Conservation (phyloP, 1,140 invertebrate species). For the Pemphigus obesinymphae region DNA sequence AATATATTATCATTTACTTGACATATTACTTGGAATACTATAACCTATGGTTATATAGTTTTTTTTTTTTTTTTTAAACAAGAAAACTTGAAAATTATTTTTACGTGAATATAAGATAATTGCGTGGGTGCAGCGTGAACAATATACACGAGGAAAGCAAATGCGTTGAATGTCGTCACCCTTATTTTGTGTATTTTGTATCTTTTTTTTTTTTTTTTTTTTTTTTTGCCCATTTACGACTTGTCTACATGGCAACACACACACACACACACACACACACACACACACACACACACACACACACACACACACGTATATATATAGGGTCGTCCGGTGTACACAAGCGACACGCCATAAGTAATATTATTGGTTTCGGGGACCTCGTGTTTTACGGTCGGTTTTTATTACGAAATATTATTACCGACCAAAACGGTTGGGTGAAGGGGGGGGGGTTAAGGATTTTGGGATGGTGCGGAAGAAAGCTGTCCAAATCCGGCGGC, state of each 20-base stretch:
- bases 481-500: constrained; percentile 14
- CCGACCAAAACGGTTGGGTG: background rate
- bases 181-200: background rate
- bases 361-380: constrained; percentile 31
- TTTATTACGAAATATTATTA: constrained; percentile 40
- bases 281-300: too few species aligned
- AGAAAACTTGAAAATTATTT: background rate
- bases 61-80: too few species aligned
- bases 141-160: background rate
- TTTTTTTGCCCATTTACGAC: background rate
- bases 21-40: too few species aligned
- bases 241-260: background rate
- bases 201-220: background rate
- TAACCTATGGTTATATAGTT: too few species aligned
- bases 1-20: too few species aligned
- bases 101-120: background rate
- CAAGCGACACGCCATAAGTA: background rate
- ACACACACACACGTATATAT: too few species aligned
- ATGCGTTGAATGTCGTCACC: background rate
- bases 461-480: background rate
- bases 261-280: too few species aligned
- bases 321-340: background rate
- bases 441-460: too few species aligned
- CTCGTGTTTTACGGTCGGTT: constrained; percentile 34
- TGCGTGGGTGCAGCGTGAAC: background rate